These are phyloP conservation scores for Cremastinae sp. DNA, from an alignment of 2,888 invertebrate species.

Conservation along the genomic window DNA sequence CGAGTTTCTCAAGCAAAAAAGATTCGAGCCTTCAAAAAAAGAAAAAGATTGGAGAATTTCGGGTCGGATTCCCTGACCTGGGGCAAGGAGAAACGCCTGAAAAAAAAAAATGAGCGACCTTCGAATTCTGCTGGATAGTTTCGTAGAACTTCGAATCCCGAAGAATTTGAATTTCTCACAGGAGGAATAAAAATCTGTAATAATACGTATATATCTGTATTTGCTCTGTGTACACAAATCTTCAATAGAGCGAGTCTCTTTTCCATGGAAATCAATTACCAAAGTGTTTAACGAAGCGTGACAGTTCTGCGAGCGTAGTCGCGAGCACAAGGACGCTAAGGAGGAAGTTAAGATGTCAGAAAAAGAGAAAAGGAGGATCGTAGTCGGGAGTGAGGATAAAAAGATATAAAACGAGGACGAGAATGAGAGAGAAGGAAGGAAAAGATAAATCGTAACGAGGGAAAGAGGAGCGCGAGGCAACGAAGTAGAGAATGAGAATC, in stretches of 20 bases:
- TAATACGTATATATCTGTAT: neutral
- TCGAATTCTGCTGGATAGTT: constrained; percentile 14
- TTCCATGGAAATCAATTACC: constrained; percentile 40
- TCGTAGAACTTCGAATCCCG: constrained; percentile 32
- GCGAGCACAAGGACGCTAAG: constrained; percentile 6
- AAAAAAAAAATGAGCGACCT: constrained; percentile 16
- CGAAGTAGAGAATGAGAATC: constrained; percentile 37
- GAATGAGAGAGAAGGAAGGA: neutral
- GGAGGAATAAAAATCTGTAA: neutral
- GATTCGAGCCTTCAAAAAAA: neutral
- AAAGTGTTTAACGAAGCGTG: constrained; percentile 47
- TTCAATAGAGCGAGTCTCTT: neutral
- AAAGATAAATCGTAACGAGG: constrained; percentile 33
- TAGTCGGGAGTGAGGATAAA: no score
- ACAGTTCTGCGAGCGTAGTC: constrained; percentile 18
- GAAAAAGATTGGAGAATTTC: constrained; percentile 2
- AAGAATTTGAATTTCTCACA: constrained; percentile 12
- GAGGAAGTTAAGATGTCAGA: neutral
- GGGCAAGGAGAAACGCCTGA: constrained; percentile 22
- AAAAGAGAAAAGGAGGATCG: constrained; percentile 4
- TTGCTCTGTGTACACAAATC: neutral
- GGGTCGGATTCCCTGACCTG: constrained; percentile 42
- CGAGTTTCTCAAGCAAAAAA: neutral
- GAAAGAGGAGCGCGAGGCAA: constrained; percentile 26
- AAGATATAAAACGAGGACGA: neutral